Base-by-base conservation (phyloP, 2,888 invertebrate genomes). In the Bhutanitis thaidina region DNA sequence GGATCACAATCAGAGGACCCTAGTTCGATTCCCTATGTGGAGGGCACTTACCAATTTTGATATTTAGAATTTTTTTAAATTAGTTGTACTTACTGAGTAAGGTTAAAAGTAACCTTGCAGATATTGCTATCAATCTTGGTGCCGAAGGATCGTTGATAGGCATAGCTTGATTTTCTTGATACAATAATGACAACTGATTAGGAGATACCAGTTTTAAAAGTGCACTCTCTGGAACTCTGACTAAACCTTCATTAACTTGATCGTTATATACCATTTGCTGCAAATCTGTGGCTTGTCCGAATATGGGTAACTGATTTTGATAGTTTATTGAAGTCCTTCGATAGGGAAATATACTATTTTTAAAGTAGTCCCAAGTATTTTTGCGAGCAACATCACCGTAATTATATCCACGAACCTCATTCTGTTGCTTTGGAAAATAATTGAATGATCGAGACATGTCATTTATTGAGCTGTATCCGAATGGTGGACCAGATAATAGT, bases 111-210 rank as follows among this genome's bases (percentile, higher is more conserved):
- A 48, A n/a, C 34, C 40, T 40, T 4, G 20, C 35, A 4, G 40
- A 20, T 27, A 48, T 27, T 10, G 39, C 47, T 10, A 40, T 35
- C 15, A 48, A 48, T 15, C 35, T 48, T 9, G 47, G 47, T 9
- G 12, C 15, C 7, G 25, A 40, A 13, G 47, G 47, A 27, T 48
- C 40, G 15, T 3, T 15, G 9, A 47, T 27, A 2, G 39, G 34
- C 32, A 47, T 14, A 2, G 34, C 40, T 40, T 40, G 40, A 32
- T 47, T 47, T 1, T 35, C 34, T 10, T 15, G 34, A 25, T 47
- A 47, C 27, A 47, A 14, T 15, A 14, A n/a, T 27, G 34, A 35
- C n/a, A 47, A 8, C 9, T 40, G 25, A 4, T 47, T 25, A 7
- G 25, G 47, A 15, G 47, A n/a, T 12, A 47, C 9, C n/a, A 47